Evolutionary conservation across 2,888 invertebrate species (phyloP), one percentile per base, ranked within the genome.

Genomic region (Tipula confusa): DNA sequence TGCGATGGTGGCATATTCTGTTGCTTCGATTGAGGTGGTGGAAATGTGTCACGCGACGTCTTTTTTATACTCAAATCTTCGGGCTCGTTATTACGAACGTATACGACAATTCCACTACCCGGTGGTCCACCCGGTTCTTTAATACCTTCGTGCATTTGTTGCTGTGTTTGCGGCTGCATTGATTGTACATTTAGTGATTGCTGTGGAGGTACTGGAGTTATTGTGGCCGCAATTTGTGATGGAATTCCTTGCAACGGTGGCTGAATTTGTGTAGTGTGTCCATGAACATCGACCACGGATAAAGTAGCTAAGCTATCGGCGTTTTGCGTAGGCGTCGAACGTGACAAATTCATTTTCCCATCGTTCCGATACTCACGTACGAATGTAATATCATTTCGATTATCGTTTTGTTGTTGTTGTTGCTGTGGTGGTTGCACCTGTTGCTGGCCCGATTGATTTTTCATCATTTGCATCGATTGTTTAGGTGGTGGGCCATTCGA

Each of bases 51-150:
- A 88, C 89, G 87, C 3, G 88, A 87, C 1, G 93, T 93, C 86
- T 94, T 94, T 89, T 95, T 95, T 84, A 95, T 93, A 87, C 95
- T 95, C 85, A 95, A 90, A 87, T 96, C 95, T 85, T 92, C 91
- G 1, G 93, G 93, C 87, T 93, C 93, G 36, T 93, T 91, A n/a
- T 91, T 91, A 86, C 92, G 90, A 0, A 91, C 89, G 85, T 91
- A 91, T 84, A 91, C 87, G 83, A 94, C 43, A 82, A 82, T 31
- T 82, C 84, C 83, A 28, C 82, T 82, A 38, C 24, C 18, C 1
- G 28, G 24, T 24, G 38, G 38, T 1, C 82, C 82, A 24, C 7
- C 28, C 13, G 18, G 28, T 29, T 43, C 43, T 83, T 43, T 43
- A 29, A 28, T 7, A 43, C 7, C 13, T 4, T 83, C 43, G 24